These are phyloP conservation scores for Rhamnusium bicolor DNA, from an alignment of 2,888 invertebrate species.

Conservation along the genomic window DNA sequence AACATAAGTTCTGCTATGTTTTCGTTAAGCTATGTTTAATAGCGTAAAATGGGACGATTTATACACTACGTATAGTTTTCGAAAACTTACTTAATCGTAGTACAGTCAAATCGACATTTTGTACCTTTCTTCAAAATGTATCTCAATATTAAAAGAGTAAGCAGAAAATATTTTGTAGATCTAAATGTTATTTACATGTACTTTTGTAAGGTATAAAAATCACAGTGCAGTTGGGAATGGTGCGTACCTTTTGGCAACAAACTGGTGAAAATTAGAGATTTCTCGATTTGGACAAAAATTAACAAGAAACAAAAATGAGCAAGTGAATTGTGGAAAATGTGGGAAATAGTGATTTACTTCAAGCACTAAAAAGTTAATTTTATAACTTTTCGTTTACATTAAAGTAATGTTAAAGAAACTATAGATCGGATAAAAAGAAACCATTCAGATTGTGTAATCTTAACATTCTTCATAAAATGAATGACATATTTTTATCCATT, in stretches of 20 bases:
- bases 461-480: too few species aligned
- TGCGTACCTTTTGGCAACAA: neutral
- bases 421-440: too few species aligned
- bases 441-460: too few species aligned
- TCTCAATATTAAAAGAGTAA: neutral
- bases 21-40: neutral
- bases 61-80: neutral
- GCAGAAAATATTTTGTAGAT: neutral
- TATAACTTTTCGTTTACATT: too few species aligned
- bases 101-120: neutral
- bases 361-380: too few species aligned
- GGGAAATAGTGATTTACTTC: neutral
- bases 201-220: slow-evolving; percentile 20
- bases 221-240: slow-evolving; percentile 25
- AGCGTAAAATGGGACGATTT: neutral
- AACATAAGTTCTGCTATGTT: neutral
- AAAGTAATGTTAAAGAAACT: too few species aligned
- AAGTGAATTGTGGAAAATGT: neutral
- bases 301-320: too few species aligned
- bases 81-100: neutral
- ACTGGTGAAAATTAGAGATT: slow-evolving; percentile 11
- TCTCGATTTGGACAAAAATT: too few species aligned
- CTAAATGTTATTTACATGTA: slow-evolving; percentile 23
- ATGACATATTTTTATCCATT: too few species aligned
- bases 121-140: neutral